phyloP scores from a whole-genome alignment of 2,888 invertebrate genomes.

The Sinotaia quadrata region DNA sequence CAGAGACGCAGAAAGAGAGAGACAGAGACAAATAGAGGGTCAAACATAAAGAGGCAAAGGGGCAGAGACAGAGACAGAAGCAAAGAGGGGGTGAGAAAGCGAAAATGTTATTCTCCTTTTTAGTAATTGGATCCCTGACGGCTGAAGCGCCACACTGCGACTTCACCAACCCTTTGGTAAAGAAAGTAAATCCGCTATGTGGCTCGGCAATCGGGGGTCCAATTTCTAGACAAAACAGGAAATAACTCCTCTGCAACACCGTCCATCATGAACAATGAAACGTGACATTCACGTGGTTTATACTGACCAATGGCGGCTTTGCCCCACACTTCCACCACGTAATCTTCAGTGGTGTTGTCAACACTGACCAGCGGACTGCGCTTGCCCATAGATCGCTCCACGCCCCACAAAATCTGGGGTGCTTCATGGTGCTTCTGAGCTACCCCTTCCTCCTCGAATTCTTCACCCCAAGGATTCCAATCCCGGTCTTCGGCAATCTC shows the following conservation, averaged over 20 bases:
- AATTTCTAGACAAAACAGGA: background rate
- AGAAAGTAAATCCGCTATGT: too few relatives aligned
- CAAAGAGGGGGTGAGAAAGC: too few relatives aligned
- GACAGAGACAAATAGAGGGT: background rate
- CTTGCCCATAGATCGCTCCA: conserved; percentile 33
- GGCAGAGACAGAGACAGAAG: background rate
- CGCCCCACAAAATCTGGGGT: conserved; percentile 51
- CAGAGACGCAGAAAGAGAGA: background rate
- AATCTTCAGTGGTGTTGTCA: conserved; percentile 24
- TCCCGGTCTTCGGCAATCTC: conserved; percentile 53
- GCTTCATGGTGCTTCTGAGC: conserved; percentile 51
- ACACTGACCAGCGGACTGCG: conserved; percentile 29
- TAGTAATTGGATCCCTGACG: too few relatives aligned
- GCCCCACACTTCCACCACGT: conserved; percentile 60
- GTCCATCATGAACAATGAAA: background rate
- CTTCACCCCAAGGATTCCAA: conserved; percentile 68
- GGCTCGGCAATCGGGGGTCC: background rate
- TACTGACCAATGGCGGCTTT: conserved; percentile 63
- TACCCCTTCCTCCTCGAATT: conserved; percentile 56
- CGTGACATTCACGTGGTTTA: background rate
- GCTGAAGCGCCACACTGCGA: too few relatives aligned
- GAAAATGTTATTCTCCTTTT: too few relatives aligned
- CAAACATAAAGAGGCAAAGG: background rate
- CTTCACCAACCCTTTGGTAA: too few relatives aligned
- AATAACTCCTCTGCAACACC: background rate